These are phyloP conservation scores for Acrobeloides nanus DNA, from an alignment of 2,888 invertebrate genomes.

Conservation along the genomic window DNA sequence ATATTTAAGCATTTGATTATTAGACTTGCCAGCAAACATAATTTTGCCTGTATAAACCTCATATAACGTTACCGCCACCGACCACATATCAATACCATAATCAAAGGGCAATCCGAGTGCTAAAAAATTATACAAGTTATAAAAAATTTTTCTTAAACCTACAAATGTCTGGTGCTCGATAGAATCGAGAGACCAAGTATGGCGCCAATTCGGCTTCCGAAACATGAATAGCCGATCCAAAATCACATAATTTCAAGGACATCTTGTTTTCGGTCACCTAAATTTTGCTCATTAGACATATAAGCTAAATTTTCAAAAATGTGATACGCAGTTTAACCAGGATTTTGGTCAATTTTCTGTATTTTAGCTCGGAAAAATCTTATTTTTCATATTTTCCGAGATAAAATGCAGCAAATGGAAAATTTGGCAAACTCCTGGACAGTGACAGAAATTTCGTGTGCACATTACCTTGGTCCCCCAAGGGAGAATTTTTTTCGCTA, in stretches of 20 bases:
- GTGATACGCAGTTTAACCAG: too few relatives aligned
- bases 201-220: conserved; percentile 95
- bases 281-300: too few relatives aligned
- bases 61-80: conserved; percentile 91
- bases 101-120: conserved; percentile 91
- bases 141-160: conserved; percentile 57
- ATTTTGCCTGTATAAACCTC: conserved; percentile 98
- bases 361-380: too few relatives aligned
- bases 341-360: too few relatives aligned
- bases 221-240: conserved; percentile 80
- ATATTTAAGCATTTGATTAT: conserved; percentile 88
- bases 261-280: conserved; percentile 87
- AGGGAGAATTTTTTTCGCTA: too few relatives aligned
- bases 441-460: too few relatives aligned
- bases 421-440: too few relatives aligned
- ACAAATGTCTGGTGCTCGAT: conserved; percentile 95
- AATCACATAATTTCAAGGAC: conserved; percentile 92
- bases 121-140: too few relatives aligned
- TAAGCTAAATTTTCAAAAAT: too few relatives aligned
- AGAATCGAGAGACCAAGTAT: conserved; percentile 93
- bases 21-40: conserved; percentile 85
- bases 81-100: conserved; percentile 98
- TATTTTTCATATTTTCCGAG: too few relatives aligned
- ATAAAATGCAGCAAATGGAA: too few relatives aligned
- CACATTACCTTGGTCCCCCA: too few relatives aligned